These are phyloP conservation scores for Catonia carolina DNA, from an alignment of 2,888 invertebrate genomes.

Conservation along the genomic window DNA sequence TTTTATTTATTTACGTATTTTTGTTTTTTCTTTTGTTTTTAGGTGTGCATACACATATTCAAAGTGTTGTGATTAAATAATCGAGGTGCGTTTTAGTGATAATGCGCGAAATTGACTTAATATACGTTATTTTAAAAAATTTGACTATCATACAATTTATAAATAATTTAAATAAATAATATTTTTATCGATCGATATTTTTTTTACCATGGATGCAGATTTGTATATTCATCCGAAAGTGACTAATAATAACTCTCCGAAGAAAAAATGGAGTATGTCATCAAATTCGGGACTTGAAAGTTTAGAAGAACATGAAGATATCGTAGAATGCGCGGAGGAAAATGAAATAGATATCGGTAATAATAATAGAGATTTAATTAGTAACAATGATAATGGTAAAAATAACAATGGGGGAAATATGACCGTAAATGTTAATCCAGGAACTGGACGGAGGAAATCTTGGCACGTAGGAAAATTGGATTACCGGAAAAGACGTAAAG, in stretches of 20 bases:
- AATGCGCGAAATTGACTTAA: too few relatives aligned
- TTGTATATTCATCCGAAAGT: slow-evolving; percentile 20
- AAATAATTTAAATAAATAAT: too few relatives aligned
- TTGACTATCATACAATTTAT: too few relatives aligned
- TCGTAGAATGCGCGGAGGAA: slow-evolving; percentile 16
- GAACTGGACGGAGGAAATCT: slow-evolving; percentile 50
- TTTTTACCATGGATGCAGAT: slow-evolving; percentile 24
- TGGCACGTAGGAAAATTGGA: slow-evolving; percentile 53
- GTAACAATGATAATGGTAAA: slow-evolving; percentile 40
- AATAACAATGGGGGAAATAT: too few relatives aligned
- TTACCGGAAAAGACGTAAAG: slow-evolving; percentile 50
- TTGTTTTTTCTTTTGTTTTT: too few relatives aligned
- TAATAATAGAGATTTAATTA: slow-evolving; percentile 29
- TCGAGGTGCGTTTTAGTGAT: too few relatives aligned
- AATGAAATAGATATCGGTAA: not conserved
- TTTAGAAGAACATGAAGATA: slow-evolving; percentile 24
- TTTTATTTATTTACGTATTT: too few relatives aligned
- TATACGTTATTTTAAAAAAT: too few relatives aligned
- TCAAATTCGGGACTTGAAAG: slow-evolving; percentile 30
- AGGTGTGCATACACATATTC: too few relatives aligned
- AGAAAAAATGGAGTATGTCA: slow-evolving; percentile 35
- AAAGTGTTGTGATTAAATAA: too few relatives aligned
- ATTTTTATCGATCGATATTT: too few relatives aligned
- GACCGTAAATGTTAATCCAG: too few relatives aligned
- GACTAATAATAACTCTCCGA: slow-evolving; percentile 29